phyloP scores from a whole-genome alignment of 2,797 vertebrate species.

The Nyctalus aviator region DNA sequence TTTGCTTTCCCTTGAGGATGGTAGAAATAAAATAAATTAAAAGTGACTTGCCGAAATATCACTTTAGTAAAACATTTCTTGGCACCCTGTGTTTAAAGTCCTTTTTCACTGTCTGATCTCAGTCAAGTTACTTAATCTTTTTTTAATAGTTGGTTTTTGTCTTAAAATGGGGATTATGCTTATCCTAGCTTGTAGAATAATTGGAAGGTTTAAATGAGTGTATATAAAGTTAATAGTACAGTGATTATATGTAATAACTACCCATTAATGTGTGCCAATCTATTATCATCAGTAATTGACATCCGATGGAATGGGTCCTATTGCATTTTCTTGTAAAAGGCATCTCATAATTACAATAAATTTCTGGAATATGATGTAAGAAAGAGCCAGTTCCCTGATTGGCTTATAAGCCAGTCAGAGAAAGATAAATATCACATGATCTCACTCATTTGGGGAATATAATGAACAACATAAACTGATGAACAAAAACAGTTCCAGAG shows the following conservation, averaged over 20 bases:
- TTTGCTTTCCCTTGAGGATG: background rate
- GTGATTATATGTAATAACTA: background rate
- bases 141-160: conserved; percentile 3
- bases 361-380: background rate
- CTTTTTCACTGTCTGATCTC: background rate
- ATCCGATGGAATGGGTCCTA: background rate
- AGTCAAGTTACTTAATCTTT: conserved; percentile 33
- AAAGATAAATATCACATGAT: too few relatives aligned
- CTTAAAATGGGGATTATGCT: background rate
- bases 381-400: background rate
- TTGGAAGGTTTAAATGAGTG: background rate
- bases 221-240: background rate
- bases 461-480: too few relatives aligned
- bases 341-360: background rate
- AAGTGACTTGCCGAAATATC: conserved; percentile 31
- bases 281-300: background rate
- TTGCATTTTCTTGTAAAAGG: background rate
- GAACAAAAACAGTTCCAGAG: too few relatives aligned
- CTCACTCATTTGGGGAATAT: too few relatives aligned
- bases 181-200: background rate
- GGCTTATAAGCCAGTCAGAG: too few relatives aligned
- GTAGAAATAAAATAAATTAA: conserved; percentile 43
- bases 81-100: conserved; percentile 23
- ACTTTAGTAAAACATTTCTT: conserved; percentile 37
- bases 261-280: background rate